Conservation (phyloP, 2,888 invertebrate genomes). For the Drosophila kokeensis region DNA sequence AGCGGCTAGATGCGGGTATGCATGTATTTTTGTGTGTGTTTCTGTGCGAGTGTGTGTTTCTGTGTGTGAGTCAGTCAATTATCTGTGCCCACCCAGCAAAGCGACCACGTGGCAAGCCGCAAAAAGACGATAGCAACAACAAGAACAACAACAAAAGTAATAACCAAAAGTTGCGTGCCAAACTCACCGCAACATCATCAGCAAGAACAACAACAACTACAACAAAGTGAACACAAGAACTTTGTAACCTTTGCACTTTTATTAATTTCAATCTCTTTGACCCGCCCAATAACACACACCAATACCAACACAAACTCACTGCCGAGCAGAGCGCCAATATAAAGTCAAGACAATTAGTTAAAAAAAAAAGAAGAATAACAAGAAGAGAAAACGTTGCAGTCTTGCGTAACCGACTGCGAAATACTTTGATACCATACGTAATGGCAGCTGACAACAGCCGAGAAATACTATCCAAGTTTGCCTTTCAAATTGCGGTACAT, state of each 20-base stretch:
- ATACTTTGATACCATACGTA: too few species aligned
- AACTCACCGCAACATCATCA: constrained; percentile 28
- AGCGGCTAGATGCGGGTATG: neutral
- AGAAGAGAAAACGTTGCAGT: too few species aligned
- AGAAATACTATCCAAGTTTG: too few species aligned
- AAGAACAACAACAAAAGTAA: constrained; percentile 26
- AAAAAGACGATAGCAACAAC: constrained; percentile 33
- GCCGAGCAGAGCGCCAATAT: constrained; percentile 6
- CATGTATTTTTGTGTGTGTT: constrained; percentile 2
- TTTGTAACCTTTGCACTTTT: constrained; percentile 76
- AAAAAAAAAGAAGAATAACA: neutral
- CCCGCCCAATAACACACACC: constrained; percentile 27
- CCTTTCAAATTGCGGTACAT: too few species aligned
- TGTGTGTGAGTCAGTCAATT: constrained; percentile 48
- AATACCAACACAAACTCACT: constrained; percentile 7
- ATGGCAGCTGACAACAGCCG: too few species aligned
- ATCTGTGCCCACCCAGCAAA: constrained; percentile 52
- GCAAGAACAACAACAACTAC: constrained; percentile 5
- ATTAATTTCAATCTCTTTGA: constrained; percentile 65
- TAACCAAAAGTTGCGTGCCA: constrained; percentile 57
- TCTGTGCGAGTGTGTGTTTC: constrained; percentile 12
- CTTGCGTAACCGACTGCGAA: too few species aligned
- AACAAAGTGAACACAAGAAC: constrained; percentile 52
- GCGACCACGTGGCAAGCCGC: constrained; percentile 57
- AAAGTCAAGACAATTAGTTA: constrained; percentile 45